These are phyloP conservation scores for Spondyliosoma cantharus DNA, from an alignment of 2,797 vertebrate genomes.

Conservation along the genomic window DNA sequence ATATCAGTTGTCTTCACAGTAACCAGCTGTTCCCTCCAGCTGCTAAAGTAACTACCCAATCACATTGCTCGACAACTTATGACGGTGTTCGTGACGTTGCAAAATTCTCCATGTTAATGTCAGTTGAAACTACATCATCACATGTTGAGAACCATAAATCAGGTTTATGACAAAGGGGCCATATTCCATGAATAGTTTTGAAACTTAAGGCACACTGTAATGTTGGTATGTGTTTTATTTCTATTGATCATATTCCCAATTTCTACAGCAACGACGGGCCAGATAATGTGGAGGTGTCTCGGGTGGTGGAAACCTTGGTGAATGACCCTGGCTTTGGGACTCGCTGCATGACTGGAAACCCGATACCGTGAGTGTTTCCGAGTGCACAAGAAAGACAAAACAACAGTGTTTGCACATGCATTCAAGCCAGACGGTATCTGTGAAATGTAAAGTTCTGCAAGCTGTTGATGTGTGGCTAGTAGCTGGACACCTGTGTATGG, in stretches of 20 bases:
- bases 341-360: slow-evolving; percentile 92
- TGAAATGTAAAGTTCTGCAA: neutral
- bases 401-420: neutral
- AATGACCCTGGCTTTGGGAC: slow-evolving; percentile 94
- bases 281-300: slow-evolving; percentile 83
- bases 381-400: neutral
- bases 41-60: too few species aligned
- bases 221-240: neutral
- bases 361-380: slow-evolving; percentile 90
- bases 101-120: too few species aligned
- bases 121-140: too few species aligned
- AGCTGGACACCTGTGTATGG: neutral
- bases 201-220: slow-evolving; percentile 23
- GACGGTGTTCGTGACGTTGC: too few species aligned
- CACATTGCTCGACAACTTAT: too few species aligned
- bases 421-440: neutral
- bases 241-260: slow-evolving; percentile 6
- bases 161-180: neutral
- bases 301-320: slow-evolving; percentile 88
- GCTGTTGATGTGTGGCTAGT: neutral
- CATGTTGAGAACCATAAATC: too few species aligned
- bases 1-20: too few species aligned
- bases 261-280: slow-evolving; percentile 89
- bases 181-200: neutral
- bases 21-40: too few species aligned